Evolutionary conservation across 2,113 vertebrate species (phyloP).

Genomic region (Nerophis ophidion): DNA sequence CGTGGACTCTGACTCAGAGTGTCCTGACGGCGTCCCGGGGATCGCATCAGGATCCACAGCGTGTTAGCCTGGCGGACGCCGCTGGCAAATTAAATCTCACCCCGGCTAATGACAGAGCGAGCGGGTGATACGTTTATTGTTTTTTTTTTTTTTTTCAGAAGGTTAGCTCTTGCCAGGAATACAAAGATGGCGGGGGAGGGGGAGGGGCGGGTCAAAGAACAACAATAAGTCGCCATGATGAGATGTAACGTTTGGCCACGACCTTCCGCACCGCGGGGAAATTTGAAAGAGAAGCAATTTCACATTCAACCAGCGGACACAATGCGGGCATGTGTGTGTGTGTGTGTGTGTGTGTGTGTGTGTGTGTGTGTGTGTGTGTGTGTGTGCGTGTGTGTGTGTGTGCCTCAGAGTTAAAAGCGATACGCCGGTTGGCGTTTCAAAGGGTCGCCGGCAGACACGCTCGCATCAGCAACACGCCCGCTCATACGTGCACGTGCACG

Average conservation of each 20-base stretch:
- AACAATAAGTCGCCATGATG: conserved; percentile 58
- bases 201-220: conserved; percentile 40
- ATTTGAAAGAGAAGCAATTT: conserved; percentile 71
- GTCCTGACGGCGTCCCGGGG: conserved; percentile 60
- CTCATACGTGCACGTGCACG: conserved; percentile 23
- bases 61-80: conserved; percentile 20
- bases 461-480: conserved; percentile 47
- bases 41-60: conserved; percentile 31
- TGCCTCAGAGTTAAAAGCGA: conserved; percentile 66
- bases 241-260: conserved; percentile 43
- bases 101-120: conserved; percentile 40
- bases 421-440: conserved; percentile 70
- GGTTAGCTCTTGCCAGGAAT: not conserved
- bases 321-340: conserved; percentile 43
- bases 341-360: not conserved
- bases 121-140: too few species aligned
- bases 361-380: not conserved
- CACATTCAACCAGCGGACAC: conserved; percentile 70
- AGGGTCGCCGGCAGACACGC: conserved; percentile 71
- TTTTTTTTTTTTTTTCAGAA: conserved; percentile 27
- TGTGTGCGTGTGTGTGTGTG: conserved; percentile 3
- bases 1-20: conserved; percentile 53
- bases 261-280: conserved; percentile 57
- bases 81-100: conserved; percentile 59
- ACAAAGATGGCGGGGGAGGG: conserved; percentile 5